Evolutionary conservation across 2,797 vertebrate genomes (phyloP), one percentile per base, ranked within the genome.

Genomic region (Parotocinclus haroldoi): DNA sequence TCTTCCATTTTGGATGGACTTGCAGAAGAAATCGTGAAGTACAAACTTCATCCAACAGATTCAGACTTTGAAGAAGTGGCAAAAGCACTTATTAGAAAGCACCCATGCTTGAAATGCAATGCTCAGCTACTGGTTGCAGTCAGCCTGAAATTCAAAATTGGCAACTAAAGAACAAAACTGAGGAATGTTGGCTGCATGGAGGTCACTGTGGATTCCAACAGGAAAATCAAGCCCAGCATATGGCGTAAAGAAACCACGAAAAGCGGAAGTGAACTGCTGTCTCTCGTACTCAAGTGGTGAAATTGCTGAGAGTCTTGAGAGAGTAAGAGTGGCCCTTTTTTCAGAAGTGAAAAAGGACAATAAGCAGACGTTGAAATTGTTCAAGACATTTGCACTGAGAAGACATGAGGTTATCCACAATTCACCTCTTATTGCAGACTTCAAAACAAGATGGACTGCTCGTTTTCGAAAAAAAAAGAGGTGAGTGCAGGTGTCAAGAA

Each of bases 41-140:
- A 71, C 51, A 74, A 40, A 69, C 66, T 78, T 4, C 75, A 72
- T 58, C 10, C 69, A 12, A 57, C 55, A 40, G 70, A 78, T 38
- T 66, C 16, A 16, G 67, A 69, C 37, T 61, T 69, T 61, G 14
- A 51, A 3, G 50, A 66, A 4, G 72, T 57, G 9, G 62, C 72
- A 6, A 36, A 66, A 46, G 57, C 72, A 18, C 72, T 74, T 40
- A 39, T 69, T 9, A 17, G 50, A 50, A 61, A 14, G 10, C 44
- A 72, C 45, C 45, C 67, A 11, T 74, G 61, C 59, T 61, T 74
- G 1, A 69, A n/a, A n/a, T n/a, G n/a, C n/a, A n/a, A n/a, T n/a
- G n/a, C n/a, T n/a, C n/a, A n/a, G n/a, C n/a, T n/a, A n/a, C n/a
- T n/a, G n/a, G n/a, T n/a, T n/a, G n/a, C n/a, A n/a, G n/a, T n/a